Base-by-base conservation (phyloP, 2,888 invertebrate genomes). In the Elegia similella region DNA sequence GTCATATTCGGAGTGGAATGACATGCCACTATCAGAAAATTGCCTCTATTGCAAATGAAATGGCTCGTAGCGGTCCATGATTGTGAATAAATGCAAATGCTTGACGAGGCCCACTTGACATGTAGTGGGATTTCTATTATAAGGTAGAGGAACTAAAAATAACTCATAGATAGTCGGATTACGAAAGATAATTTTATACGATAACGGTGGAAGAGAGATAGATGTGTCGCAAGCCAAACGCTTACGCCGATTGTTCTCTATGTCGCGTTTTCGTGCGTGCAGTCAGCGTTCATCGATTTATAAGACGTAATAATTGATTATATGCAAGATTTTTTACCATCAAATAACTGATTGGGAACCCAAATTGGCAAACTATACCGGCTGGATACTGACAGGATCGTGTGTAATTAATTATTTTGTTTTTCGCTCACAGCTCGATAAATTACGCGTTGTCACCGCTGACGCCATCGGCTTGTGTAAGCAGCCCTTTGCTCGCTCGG, bases 1-100 rank as follows among this genome's bases (percentile, higher is more conserved):
- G 73, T 76, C 76, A 78, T 81, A 77, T 77, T 75, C 64, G 69
- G 73, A 73, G 72, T 70, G 73, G 80, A 79, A 84, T 78, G 76
- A 73, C 69, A 72, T 69, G 70, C 70, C 72, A 73, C 69, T 66
- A 69, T 70, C 72, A 71, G 68, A 70, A 72, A 80, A 82, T 80
- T 73, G 74, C 77, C 75, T 73, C 65, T 72, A 73, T 74, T 71
- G 70, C 72, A 73, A 77, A 78, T 74, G 67, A 73, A 70, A 76
- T 70, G 66, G 68, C 64, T 67, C 69, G 56, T 60, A 64, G 61
- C 64, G 63, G 66, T 65, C 63, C 61, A 60, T 60, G 61, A 63
- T 62, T 46, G 59, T 56, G 62, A 52, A 64, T 63, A 63, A 61
- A 69, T 70, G 64, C 62, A 68, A 70, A 71, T 72, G 59, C 30